These are phyloP conservation scores for Entelurus aequoreus DNA, from an alignment of 2,113 vertebrate genomes.

Conservation along the genomic window DNA sequence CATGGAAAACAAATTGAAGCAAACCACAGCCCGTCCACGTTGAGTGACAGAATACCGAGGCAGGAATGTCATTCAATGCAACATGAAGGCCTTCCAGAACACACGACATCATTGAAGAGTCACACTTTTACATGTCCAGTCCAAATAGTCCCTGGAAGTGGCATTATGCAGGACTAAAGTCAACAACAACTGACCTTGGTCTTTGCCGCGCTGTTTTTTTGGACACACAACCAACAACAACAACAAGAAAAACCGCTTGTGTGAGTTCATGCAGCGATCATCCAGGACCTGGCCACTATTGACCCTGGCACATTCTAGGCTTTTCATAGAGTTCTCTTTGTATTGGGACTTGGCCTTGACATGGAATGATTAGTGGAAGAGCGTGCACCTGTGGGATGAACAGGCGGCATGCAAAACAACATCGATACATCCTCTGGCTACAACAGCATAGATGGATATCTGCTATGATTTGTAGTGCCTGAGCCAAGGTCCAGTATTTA, in stretches of 20 bases:
- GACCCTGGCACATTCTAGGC: constrained; percentile 39
- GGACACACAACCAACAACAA: constrained; percentile 18
- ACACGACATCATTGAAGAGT: constrained; percentile 28
- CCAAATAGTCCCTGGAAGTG: constrained; percentile 2
- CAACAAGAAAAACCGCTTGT: constrained; percentile 8
- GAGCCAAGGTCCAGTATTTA: no score
- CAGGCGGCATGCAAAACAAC: no score
- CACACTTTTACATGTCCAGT: constrained; percentile 21
- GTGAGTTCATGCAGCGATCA: constrained; percentile 28
- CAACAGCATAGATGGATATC: no score
- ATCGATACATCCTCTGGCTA: not conserved
- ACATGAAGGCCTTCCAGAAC: constrained; percentile 23
- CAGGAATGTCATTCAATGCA: constrained; percentile 18
- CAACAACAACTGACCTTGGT: constrained; percentile 21
- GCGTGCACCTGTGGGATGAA: constrained; percentile 21
- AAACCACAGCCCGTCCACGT: constrained; percentile 1
- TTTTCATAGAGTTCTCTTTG: constrained; percentile 33
- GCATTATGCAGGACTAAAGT: constrained; percentile 1
- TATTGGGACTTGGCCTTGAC: constrained; percentile 32
- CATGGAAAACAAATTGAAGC: constrained; percentile 5
- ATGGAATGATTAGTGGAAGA: constrained; percentile 13
- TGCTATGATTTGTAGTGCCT: not conserved
- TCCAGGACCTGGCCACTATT: constrained; percentile 35
- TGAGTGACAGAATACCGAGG: not conserved
- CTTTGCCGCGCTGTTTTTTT: constrained; percentile 20